Conservation (phyloP, 2,113 vertebrate genomes). For the Mystacornis crossleyi region DNA sequence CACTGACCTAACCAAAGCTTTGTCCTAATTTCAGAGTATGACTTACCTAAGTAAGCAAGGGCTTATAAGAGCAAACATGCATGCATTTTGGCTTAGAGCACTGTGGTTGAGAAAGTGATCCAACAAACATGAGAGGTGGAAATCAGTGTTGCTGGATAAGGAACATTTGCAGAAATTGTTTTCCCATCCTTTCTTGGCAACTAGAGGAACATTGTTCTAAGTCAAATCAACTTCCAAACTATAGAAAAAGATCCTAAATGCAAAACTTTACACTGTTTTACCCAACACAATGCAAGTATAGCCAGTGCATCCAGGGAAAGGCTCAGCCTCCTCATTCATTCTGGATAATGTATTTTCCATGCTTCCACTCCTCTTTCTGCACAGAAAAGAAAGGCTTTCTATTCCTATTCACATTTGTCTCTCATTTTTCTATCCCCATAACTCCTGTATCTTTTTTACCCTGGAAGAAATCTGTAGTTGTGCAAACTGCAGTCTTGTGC, state of each 20-base stretch:
- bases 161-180: background rate
- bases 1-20: background rate
- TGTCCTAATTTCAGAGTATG: background rate
- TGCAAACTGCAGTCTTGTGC: background rate
- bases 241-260: background rate
- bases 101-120: background rate
- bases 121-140: background rate
- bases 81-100: background rate
- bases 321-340: background rate
- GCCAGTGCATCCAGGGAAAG: background rate
- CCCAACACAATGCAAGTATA: background rate
- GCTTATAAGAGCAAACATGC: background rate
- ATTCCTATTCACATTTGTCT: background rate
- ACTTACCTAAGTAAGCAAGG: background rate
- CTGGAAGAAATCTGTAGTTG: background rate
- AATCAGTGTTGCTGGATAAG: background rate
- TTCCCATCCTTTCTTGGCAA: background rate
- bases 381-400: background rate
- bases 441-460: background rate
- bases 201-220: background rate
- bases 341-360: background rate
- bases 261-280: background rate
- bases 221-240: background rate
- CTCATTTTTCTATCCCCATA: slow-evolving; percentile 2
- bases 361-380: background rate